Conservation (phyloP, 1,140 invertebrate species). For the Calephelis virginiensis region DNA sequence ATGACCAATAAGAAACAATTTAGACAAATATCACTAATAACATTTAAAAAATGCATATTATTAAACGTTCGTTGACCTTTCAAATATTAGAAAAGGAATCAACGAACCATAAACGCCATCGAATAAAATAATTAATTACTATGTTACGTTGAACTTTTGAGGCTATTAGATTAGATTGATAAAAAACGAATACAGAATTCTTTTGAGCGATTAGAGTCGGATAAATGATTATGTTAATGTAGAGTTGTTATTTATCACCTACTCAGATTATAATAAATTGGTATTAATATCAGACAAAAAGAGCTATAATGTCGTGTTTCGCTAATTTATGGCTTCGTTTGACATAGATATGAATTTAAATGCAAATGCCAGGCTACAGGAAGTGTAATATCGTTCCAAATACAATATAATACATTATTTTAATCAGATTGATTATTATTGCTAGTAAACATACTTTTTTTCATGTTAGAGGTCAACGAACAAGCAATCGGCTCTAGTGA, state of each 20-base stretch:
- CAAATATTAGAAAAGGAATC: background rate
- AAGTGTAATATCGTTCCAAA: background rate
- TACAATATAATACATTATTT: background rate
- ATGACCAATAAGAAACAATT: too few species aligned
- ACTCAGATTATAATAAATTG: constrained; percentile 6
- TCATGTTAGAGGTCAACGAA: too few species aligned
- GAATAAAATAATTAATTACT: constrained; percentile 1
- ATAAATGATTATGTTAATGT: constrained; percentile 5
- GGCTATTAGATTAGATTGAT: constrained; percentile 5
- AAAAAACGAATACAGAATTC: constrained; percentile 12
- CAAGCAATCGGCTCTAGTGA: too few species aligned
- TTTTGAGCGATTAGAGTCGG: background rate
- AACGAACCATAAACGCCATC: background rate
- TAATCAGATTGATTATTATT: too few species aligned
- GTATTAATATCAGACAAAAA: constrained; percentile 12
- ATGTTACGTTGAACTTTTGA: constrained; percentile 8
- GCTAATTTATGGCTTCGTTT: background rate
- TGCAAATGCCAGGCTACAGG: background rate
- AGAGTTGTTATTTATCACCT: background rate
- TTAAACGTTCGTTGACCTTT: background rate
- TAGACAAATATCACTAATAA: too few species aligned
- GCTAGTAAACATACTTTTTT: too few species aligned
- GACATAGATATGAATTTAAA: constrained; percentile 1
- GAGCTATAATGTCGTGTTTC: constrained; percentile 7
- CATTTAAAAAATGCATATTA: too few species aligned